Conservation (phyloP, 2,797 vertebrate genomes). For the Cyclura pinguis region DNA sequence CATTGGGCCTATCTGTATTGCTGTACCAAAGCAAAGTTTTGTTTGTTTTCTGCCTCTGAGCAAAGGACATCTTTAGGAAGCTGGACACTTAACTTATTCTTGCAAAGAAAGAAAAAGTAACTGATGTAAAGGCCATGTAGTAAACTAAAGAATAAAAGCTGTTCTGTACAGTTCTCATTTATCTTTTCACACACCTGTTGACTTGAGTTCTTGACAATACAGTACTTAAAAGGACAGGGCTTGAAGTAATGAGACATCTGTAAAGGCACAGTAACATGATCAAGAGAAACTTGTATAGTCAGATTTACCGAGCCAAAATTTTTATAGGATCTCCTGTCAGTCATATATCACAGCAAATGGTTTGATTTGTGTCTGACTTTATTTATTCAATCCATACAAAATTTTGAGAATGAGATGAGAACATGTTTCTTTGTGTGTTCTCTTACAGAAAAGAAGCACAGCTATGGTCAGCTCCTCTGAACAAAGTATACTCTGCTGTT, state of each 20-base stretch:
- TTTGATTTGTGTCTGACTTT: background rate
- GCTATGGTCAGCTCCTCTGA: background rate
- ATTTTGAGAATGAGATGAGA: background rate
- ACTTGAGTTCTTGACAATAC: slow-evolving; percentile 31
- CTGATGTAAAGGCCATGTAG: slow-evolving; percentile 37
- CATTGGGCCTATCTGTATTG: slow-evolving; percentile 42
- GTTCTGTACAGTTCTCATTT: slow-evolving; percentile 19
- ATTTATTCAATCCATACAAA: background rate
- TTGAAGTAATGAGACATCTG: slow-evolving; percentile 12
- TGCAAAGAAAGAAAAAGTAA: slow-evolving; percentile 44
- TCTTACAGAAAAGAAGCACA: background rate
- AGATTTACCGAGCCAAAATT: background rate
- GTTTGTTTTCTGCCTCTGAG: slow-evolving; percentile 23
- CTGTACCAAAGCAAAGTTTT: background rate
- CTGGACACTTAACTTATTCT: slow-evolving; percentile 36
- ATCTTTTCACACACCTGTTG: background rate
- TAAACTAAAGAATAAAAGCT: slow-evolving; percentile 26
- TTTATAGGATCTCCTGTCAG: slow-evolving; percentile 15
- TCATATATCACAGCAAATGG: background rate
- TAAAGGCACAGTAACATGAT: slow-evolving; percentile 34
- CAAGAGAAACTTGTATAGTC: slow-evolving; percentile 10
- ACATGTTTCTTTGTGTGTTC: background rate
- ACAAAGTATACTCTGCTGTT: slow-evolving; percentile 27
- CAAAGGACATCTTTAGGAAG: slow-evolving; percentile 30
- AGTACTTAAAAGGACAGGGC: slow-evolving; percentile 59